These are phyloP conservation scores for Antrozous pallidus DNA, from an alignment of 2,797 vertebrate genomes.

Conservation along the genomic window DNA sequence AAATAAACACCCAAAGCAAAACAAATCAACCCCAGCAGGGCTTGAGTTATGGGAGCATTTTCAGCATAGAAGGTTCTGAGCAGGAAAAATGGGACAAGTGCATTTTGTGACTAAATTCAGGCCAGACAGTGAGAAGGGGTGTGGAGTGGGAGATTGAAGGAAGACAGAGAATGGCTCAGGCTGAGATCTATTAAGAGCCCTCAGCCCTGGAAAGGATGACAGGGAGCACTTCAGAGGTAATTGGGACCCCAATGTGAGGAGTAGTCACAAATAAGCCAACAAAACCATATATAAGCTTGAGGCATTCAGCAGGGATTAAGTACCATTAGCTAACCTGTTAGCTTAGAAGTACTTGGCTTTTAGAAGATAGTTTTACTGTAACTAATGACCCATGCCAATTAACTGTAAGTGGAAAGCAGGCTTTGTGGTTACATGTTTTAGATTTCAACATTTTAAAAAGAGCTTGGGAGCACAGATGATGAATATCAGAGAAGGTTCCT, in stretches of 20 bases:
- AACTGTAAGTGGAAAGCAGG: neutral
- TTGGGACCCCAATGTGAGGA: conserved; percentile 58
- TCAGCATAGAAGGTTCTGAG: neutral
- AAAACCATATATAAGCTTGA: conserved; percentile 35
- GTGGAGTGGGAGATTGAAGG: neutral
- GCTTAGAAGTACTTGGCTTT: neutral
- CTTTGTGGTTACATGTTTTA: neutral
- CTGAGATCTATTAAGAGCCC: conserved; percentile 35
- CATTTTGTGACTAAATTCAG: conserved; percentile 25
- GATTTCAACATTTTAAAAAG: neutral
- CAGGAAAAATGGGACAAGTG: neutral
- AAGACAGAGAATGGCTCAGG: neutral
- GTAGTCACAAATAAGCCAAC: conserved; percentile 4
- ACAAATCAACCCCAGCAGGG: neutral
- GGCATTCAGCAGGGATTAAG: conserved; percentile 55
- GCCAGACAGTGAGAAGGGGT: neutral
- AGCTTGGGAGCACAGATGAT: neutral
- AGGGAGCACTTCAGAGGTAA: conserved; percentile 46
- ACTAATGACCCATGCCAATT: neutral
- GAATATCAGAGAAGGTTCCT: neutral
- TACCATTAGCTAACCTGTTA: conserved; percentile 51
- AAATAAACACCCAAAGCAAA: conserved; percentile 34
- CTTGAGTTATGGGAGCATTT: neutral
- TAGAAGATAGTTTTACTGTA: conserved; percentile 19
- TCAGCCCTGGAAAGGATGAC: neutral